Percentiles rank a stretch among this genome's conserved stretches.
These are phyloP conservation scores for Drusus annulatus DNA, from an alignment of 1,140 invertebrate species.

Conservation along the genomic window DNA sequence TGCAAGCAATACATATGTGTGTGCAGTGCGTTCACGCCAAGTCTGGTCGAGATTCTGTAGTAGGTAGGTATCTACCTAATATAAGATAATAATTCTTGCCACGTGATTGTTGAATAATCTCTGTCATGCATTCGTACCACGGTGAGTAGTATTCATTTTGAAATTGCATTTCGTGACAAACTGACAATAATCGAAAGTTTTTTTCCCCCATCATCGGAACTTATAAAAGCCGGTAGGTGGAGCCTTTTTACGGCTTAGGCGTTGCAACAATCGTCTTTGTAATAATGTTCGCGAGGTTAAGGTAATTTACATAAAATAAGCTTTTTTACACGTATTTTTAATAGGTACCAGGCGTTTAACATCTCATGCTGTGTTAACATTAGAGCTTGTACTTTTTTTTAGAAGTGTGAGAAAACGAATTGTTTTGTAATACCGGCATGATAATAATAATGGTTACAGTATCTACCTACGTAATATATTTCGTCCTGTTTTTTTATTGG, in stretches of 20 bases:
- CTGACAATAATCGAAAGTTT: constrained; percentile 45
- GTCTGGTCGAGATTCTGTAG: too few relatives aligned
- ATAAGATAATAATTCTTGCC: not conserved
- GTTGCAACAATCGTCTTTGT: constrained; percentile 25
- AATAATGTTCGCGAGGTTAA: constrained; percentile 42
- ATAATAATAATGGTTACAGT: too few relatives aligned
- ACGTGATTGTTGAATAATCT: constrained; percentile 6
- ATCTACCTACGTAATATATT: too few relatives aligned
- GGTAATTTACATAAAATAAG: constrained; percentile 46
- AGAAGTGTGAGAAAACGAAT: too few relatives aligned
- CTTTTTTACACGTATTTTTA: constrained; percentile 19
- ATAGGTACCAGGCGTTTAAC: not conserved
- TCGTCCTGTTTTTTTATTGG: too few relatives aligned
- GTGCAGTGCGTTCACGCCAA: too few relatives aligned
- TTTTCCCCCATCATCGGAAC: constrained; percentile 26
- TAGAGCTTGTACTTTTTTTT: too few relatives aligned
- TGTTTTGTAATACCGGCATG: too few relatives aligned
- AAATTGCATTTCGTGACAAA: constrained; percentile 42
- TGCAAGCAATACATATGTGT: too few relatives aligned
- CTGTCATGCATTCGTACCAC: not conserved
- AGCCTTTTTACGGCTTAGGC: not conserved
- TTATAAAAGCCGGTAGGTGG: not conserved
- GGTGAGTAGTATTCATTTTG: not conserved
- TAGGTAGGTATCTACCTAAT: not conserved
- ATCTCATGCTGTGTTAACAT: not conserved